phyloP scores from a whole-genome alignment of 2,113 vertebrate species.

The Cercopithecus mona region DNA sequence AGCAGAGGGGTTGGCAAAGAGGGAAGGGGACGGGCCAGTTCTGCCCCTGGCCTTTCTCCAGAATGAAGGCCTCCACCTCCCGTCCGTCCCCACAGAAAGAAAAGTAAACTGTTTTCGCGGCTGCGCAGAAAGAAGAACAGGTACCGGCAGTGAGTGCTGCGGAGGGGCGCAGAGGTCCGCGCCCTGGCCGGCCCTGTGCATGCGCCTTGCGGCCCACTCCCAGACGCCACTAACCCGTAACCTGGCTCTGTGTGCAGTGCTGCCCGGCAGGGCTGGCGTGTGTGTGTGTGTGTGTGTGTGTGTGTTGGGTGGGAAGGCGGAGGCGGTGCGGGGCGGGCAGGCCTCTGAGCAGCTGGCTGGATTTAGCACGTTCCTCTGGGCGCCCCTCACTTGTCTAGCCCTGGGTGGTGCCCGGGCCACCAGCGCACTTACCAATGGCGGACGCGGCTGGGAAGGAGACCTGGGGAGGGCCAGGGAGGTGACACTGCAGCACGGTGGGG shows the following conservation, averaged over 20 bases:
- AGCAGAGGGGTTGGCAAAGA: background rate
- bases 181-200: background rate
- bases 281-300: background rate
- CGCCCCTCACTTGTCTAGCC: accelerated
- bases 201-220: background rate
- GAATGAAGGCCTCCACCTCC: conserved; percentile 72
- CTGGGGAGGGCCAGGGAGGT: background rate
- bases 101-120: conserved; percentile 89
- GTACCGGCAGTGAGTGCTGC: conserved; percentile 81
- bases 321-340: background rate
- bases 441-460: no score
- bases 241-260: background rate
- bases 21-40: background rate
- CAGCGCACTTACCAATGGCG: background rate
- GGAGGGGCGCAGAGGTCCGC: conserved; percentile 21
- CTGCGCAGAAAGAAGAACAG: conserved; percentile 90
- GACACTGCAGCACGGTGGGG: background rate
- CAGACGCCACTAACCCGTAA: conserved; percentile 64
- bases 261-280: background rate
- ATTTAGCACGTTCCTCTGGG: accelerated
- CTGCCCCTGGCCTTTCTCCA: background rate
- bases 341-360: background rate
- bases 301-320: background rate
- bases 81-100: conserved; percentile 87
- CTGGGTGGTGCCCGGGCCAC: background rate